These are phyloP conservation scores for Marasmarcha lunaedactyla DNA, from an alignment of 2,888 invertebrate genomes.

Conservation along the genomic window DNA sequence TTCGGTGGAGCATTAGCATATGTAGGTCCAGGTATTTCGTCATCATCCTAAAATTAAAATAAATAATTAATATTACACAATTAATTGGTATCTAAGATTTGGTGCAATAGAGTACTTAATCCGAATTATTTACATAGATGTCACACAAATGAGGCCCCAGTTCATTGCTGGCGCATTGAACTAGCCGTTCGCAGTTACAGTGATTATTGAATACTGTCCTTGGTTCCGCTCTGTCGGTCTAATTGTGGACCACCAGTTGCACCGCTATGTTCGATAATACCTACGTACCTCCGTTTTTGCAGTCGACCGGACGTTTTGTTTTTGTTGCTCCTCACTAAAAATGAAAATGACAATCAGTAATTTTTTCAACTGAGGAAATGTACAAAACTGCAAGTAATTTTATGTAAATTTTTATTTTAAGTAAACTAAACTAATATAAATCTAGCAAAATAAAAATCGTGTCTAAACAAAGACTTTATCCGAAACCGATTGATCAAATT, in stretches of 20 bases:
- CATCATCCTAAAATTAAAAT: slow-evolving; percentile 35
- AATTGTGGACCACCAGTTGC: slow-evolving; percentile 46
- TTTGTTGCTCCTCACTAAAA: slow-evolving; percentile 53
- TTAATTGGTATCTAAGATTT: slow-evolving; percentile 11
- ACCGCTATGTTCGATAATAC: slow-evolving; percentile 42
- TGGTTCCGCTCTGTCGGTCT: slow-evolving; percentile 53
- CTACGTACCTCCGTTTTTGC: slow-evolving; percentile 57
- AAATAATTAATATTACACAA: too few relatives aligned
- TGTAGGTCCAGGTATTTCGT: slow-evolving; percentile 70
- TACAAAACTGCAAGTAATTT: too few relatives aligned
- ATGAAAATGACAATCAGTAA: too few relatives aligned
- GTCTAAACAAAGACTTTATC: too few relatives aligned
- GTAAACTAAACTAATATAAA: too few relatives aligned
- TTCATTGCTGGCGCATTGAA: neutral
- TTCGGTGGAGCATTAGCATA: slow-evolving; percentile 93
- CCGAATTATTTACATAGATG: neutral
- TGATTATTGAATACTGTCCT: slow-evolving; percentile 48
- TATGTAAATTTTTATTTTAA: too few relatives aligned
- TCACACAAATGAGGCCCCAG: neutral
- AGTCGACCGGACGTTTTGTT: slow-evolving; percentile 43
- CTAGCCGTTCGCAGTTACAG: slow-evolving; percentile 38
- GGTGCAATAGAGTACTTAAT: neutral
- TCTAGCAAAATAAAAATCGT: too few relatives aligned
- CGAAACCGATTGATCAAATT: too few relatives aligned
- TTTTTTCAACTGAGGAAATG: too few relatives aligned